These are phyloP conservation scores for Patella caerulea DNA, from an alignment of 2,888 invertebrate genomes.

Conservation along the genomic window DNA sequence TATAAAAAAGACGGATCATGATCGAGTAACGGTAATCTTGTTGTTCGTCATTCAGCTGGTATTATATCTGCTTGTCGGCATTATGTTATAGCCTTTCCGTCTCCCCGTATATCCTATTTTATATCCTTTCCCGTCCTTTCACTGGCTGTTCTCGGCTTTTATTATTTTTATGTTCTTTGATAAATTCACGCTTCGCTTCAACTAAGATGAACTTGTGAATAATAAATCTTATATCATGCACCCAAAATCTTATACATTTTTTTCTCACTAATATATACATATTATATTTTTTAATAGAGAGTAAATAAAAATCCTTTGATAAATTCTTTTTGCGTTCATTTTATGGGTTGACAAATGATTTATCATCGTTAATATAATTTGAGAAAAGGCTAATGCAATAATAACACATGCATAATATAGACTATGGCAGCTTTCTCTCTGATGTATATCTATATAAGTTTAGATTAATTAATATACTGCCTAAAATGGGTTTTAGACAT, in stretches of 20 bases:
- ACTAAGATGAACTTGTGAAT: conserved; percentile 2
- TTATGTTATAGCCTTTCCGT: conserved; percentile 2
- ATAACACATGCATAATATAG: too few species aligned
- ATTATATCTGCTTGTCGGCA: conserved; percentile 2
- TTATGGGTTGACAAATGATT: too few species aligned
- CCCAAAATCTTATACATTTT: not conserved
- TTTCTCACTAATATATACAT: too few species aligned
- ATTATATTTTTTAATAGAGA: too few species aligned
- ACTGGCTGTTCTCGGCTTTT: conserved; percentile 2
- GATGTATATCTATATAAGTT: too few species aligned
- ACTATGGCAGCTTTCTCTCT: too few species aligned
- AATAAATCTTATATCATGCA: not conserved
- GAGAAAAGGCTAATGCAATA: too few species aligned
- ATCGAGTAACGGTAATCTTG: not conserved
- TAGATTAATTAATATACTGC: too few species aligned
- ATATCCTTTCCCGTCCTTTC: conserved; percentile 2
- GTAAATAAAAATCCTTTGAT: too few species aligned
- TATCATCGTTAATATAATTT: too few species aligned
- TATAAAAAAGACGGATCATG: not conserved
- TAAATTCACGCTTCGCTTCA: conserved; percentile 7
- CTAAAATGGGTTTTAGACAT: too few species aligned
- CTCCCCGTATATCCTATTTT: conserved; percentile 8
- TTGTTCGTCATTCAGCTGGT: conserved; percentile 1
- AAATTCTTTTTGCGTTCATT: too few species aligned
- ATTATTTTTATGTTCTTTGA: conserved; percentile 13